Evolutionary conservation across 2,113 vertebrate genomes (phyloP).

Genomic region (Mustela nigripes): DNA sequence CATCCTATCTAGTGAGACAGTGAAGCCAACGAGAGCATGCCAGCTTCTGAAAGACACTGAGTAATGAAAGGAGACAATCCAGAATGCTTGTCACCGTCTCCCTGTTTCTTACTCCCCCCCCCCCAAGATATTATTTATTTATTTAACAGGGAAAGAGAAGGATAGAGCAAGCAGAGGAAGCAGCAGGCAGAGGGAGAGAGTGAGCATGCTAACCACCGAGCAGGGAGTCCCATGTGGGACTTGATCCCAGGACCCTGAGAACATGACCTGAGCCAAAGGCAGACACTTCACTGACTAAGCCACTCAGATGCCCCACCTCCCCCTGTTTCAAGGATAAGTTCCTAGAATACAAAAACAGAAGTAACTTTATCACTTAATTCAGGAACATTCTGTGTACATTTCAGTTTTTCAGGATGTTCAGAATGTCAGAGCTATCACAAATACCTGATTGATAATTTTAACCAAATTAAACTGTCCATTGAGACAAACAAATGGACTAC

Average conservation of each 20-base stretch:
- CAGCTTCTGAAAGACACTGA: background rate
- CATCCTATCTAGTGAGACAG: background rate
- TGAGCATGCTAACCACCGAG: background rate
- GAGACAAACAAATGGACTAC: slow-evolving; percentile 7
- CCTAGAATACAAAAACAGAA: background rate
- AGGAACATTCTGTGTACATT: background rate
- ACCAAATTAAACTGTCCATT: slow-evolving; percentile 15
- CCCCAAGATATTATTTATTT: background rate
- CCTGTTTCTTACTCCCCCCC: background rate
- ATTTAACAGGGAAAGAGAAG: background rate
- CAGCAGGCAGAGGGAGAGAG: background rate
- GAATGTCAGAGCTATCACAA: background rate
- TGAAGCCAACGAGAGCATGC: background rate
- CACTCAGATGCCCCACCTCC: background rate
- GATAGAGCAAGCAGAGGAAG: background rate
- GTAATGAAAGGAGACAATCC: background rate
- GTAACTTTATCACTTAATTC: background rate
- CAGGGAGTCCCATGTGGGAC: background rate
- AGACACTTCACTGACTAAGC: background rate
- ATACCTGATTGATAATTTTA: slow-evolving; percentile 42
- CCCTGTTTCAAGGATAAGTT: background rate
- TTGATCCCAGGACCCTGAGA: background rate
- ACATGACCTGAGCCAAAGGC: background rate
- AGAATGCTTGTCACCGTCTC: background rate
- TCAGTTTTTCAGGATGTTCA: background rate